Conservation (phyloP, 2,113 vertebrate species). For the Dasyprocta punctata region DNA sequence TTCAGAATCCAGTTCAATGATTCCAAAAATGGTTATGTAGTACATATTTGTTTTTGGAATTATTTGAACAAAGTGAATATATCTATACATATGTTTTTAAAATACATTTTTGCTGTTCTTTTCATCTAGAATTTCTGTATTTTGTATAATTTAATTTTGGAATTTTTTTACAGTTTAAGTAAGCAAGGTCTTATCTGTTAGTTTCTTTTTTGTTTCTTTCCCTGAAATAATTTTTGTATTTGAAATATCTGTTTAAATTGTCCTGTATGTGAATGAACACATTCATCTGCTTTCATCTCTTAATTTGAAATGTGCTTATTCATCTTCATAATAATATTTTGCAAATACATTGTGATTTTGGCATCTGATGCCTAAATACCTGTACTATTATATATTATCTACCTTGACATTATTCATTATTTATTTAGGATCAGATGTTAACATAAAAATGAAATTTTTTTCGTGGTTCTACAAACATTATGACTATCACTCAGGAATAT, state of each 20-base stretch:
- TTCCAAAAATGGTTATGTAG: background rate
- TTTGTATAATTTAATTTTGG: background rate
- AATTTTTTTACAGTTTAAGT: conserved; percentile 18
- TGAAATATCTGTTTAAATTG: background rate
- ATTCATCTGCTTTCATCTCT: background rate
- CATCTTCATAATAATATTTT: conserved; percentile 48
- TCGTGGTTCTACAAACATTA: background rate
- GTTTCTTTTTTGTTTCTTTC: background rate
- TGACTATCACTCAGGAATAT: conserved; percentile 31
- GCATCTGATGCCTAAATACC: background rate
- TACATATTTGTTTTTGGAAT: background rate
- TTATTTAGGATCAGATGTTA: background rate
- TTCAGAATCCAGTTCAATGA: background rate
- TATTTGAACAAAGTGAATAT: conserved; percentile 2
- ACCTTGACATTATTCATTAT: background rate
- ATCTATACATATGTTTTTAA: background rate
- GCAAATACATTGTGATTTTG: background rate
- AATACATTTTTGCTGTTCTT: background rate
- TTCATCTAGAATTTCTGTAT: background rate
- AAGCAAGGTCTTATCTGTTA: background rate
- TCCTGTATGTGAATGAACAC: background rate
- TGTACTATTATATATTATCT: background rate
- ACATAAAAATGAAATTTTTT: background rate
- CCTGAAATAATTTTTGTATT: conserved; percentile 38
- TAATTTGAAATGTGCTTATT: conserved; percentile 32